Conservation (phyloP, 2,797 vertebrate genomes). For the Ptychadena robeensis region DNA sequence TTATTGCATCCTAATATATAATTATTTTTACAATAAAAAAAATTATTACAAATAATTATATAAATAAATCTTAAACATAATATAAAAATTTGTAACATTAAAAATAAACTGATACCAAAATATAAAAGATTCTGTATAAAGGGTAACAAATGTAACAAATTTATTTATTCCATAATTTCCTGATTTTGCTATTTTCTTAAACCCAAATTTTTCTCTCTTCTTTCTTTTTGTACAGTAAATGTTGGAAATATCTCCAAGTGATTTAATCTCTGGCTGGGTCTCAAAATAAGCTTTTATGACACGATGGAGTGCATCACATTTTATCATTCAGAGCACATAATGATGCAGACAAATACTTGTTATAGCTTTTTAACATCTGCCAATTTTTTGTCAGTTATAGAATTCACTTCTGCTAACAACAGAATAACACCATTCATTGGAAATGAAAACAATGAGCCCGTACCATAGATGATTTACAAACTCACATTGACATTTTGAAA, state of each 20-base stretch:
- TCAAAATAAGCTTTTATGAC: slow-evolving; percentile 32
- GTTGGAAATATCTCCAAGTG: slow-evolving; percentile 25
- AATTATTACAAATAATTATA: too few relatives aligned
- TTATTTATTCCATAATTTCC: not conserved
- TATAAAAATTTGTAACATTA: too few relatives aligned
- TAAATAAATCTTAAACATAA: too few relatives aligned
- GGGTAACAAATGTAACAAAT: not conserved
- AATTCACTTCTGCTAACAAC: slow-evolving; percentile 6
- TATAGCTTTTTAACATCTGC: slow-evolving; percentile 24
- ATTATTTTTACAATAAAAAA: too few relatives aligned
- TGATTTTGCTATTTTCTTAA: not conserved
- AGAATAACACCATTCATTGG: not conserved
- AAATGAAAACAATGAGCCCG: not conserved
- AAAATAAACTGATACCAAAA: not conserved
- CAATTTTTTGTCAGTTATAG: slow-evolving; percentile 20
- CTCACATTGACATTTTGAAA: not conserved
- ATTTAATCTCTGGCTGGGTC: slow-evolving; percentile 27
- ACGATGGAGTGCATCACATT: slow-evolving; percentile 17
- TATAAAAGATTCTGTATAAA: not conserved
- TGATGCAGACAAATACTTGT: slow-evolving; percentile 42
- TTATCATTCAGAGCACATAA: slow-evolving; percentile 50
- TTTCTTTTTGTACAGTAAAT: slow-evolving; percentile 17
- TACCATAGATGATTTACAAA: not conserved
- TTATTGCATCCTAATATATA: too few relatives aligned
- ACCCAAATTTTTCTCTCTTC: too few relatives aligned